A percentile compares a stretch with the other conserved stretches of the same genome.
phyloP scores from a whole-genome alignment of 1,140 invertebrate species.

The Diploscapter pachys region DNA sequence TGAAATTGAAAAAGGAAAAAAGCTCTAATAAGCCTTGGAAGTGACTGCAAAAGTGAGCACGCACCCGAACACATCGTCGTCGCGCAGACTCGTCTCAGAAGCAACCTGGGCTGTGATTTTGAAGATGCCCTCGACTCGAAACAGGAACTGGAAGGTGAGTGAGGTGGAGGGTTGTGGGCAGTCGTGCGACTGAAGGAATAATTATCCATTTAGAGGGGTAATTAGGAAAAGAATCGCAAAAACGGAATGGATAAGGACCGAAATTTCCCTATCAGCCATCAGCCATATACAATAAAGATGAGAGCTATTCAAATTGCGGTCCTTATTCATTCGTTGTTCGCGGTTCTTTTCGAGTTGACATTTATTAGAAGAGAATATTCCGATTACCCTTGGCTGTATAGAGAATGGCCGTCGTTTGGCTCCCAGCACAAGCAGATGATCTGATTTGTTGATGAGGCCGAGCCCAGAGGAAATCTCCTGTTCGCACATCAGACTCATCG shows the following conservation, averaged over 20 bases:
- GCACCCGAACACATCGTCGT: conserved; percentile 50
- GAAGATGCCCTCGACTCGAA: conserved; percentile 49
- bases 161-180: conserved; percentile 25
- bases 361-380: conserved; percentile 1
- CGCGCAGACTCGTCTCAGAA: conserved; percentile 4
- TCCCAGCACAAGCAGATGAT: conserved; percentile 43
- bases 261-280: not conserved
- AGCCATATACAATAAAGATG: not conserved
- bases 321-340: no score
- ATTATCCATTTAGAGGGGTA: conserved; percentile 7
- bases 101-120: conserved; percentile 44
- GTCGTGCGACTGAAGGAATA: conserved; percentile 10
- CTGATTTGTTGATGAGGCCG: conserved; percentile 32
- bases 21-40: conserved; percentile 13
- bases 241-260: not conserved
- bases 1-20: not conserved
- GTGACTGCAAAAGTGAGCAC: conserved; percentile 24
- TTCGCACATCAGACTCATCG: conserved; percentile 48
- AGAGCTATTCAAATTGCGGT: not conserved
- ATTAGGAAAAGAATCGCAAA: not conserved
- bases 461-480: conserved; percentile 49
- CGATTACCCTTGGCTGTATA: conserved; percentile 19
- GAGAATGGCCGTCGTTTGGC: conserved; percentile 37
- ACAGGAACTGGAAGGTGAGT: conserved; percentile 42
- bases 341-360: not conserved